A percentile compares a stretch with the other conserved stretches of the same genome.
These are phyloP conservation scores for Hippocampus comes DNA, from an alignment of 2,113 vertebrate species.

Conservation along the genomic window DNA sequence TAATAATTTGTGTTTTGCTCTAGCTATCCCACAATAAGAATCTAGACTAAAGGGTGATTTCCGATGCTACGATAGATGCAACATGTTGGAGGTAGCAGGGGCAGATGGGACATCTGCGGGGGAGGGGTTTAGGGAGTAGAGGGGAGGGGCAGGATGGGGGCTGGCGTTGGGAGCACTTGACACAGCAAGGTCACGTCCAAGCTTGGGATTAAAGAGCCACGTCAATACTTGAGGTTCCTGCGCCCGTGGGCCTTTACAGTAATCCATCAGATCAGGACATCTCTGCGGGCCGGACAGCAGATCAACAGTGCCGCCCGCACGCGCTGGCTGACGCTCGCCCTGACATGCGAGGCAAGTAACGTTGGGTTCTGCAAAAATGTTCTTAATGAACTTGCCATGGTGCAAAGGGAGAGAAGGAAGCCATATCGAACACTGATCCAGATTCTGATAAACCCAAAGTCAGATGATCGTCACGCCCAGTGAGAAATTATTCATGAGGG, in stretches of 20 bases:
- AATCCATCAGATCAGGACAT: constrained; percentile 79
- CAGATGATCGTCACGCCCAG: constrained; percentile 18
- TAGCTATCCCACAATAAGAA: background rate
- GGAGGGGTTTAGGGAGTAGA: background rate
- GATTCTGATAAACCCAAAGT: constrained; percentile 47
- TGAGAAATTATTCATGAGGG: constrained; percentile 39
- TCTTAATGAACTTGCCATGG: constrained; percentile 18
- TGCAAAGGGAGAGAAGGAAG: constrained; percentile 19
- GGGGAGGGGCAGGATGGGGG: background rate
- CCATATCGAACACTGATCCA: constrained; percentile 41
- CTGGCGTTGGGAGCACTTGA: constrained; percentile 31
- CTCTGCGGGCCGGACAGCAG: constrained; percentile 64
- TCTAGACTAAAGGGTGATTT: background rate
- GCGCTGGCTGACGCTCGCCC: constrained; percentile 55
- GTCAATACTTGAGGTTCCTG: constrained; percentile 72
- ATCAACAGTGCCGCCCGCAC: constrained; percentile 62
- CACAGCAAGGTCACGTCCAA: constrained; percentile 72
- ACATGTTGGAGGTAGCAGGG: constrained; percentile 25
- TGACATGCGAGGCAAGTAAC: constrained; percentile 51
- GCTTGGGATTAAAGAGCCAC: constrained; percentile 73
- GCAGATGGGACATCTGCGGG: background rate
- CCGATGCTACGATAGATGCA: constrained; percentile 13
- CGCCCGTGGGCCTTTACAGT: constrained; percentile 71
- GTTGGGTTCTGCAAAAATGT: constrained; percentile 35
- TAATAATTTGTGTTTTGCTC: background rate